A percentile compares a stretch with the other conserved stretches of the same genome.
phyloP scores from a whole-genome alignment of 2,888 invertebrate genomes.

The Antheraea yamamai region DNA sequence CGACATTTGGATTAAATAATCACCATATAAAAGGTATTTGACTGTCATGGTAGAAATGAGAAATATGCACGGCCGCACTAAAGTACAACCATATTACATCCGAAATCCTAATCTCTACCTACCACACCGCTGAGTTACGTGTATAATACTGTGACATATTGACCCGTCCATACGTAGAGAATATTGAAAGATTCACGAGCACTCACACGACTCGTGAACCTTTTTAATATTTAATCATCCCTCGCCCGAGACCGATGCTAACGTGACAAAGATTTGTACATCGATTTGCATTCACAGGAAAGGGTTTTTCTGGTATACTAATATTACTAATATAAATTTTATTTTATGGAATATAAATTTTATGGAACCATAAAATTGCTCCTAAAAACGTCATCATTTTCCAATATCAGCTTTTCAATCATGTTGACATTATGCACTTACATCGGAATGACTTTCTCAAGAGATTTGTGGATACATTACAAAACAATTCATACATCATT shows the following conservation, averaged over 20 bases:
- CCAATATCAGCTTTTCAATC: too few relatives aligned
- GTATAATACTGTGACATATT: neutral
- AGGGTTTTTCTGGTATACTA: neutral
- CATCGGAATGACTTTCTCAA: too few relatives aligned
- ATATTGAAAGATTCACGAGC: conserved; percentile 17
- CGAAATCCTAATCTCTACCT: neutral
- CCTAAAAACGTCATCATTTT: too few relatives aligned
- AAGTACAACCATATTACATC: neutral
- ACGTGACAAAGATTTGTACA: neutral
- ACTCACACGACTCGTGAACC: conserved; percentile 6
- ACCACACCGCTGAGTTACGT: neutral
- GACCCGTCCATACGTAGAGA: neutral
- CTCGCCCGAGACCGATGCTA: neutral
- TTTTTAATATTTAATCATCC: conserved; percentile 12
- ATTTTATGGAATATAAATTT: too few relatives aligned
- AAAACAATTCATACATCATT: too few relatives aligned
- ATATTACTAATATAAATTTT: too few relatives aligned
- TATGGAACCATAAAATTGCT: neutral
- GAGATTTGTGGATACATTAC: too few relatives aligned
- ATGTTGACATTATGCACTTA: too few relatives aligned
- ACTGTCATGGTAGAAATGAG: too few relatives aligned
- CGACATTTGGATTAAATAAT: too few relatives aligned
- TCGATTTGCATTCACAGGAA: neutral
- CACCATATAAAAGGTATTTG: too few relatives aligned
- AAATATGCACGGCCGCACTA: too few relatives aligned